Base-by-base conservation (phyloP, 2,888 invertebrate genomes). In the Pycnomerus fuliginosus region DNA sequence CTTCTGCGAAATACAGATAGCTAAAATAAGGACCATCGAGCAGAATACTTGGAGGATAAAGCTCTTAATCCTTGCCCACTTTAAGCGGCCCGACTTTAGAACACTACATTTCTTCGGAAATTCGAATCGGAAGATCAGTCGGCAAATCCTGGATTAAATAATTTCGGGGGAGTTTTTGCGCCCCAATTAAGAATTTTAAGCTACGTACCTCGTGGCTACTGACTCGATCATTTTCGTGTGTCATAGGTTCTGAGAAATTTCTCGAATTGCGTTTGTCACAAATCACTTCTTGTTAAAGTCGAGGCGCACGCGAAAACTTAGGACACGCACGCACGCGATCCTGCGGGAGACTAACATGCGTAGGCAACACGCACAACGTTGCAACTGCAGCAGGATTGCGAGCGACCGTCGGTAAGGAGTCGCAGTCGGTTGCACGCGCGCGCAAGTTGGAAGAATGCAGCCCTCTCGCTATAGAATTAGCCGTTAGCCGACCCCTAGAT, bases 1-100 rank as follows among this genome's bases (percentile, higher is more conserved):
- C 60, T 65, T 42, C 68, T 69, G 69, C 62, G 59, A 64, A 63
- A 63, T 64, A 66, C 64, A 65, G 67, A 67, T 67, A 68, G 67
- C 67, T 66, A 65, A 66, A 67, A 59, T 60, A 56, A 52, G 57
- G 58, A 58, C 53, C 53, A 55, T 58, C 59, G 50, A 42, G 28
- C 50, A 43, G 60, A 59, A 60, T 60, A 30, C 32, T 38, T 44
- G 27, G 28, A 34, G 34, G 43, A 28, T 36, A 40, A 50, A 60
- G 56, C 55, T 48, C 50, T 54, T 65, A 62, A 62, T 62, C 64
- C 60, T 40, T 50, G 54, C 52, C 56, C 57, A 55, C 58, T 56
- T 56, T 53, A 57, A 58, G 51, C 53, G 51, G 53, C 43, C 37
- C 34, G 36, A 43, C 42, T 42, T 41, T 45, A 23, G 39, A 39